phyloP scores from a whole-genome alignment of 2,113 vertebrate genomes.

The Callospermophilus lateralis region DNA sequence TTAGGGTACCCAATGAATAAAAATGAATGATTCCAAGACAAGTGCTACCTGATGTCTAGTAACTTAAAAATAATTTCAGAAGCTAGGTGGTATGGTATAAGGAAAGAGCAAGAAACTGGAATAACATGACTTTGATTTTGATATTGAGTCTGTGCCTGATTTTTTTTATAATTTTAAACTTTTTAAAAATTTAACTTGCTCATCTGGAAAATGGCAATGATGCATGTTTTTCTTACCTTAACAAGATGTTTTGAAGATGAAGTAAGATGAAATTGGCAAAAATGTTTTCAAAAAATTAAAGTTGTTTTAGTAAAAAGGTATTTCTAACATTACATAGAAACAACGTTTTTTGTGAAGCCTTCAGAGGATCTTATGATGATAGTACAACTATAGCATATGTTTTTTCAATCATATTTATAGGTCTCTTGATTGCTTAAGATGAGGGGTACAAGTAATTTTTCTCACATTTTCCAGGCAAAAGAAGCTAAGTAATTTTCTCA shows the following conservation, averaged over 20 bases:
- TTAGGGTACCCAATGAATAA: background rate
- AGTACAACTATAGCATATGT: background rate
- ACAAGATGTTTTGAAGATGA: background rate
- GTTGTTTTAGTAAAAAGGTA: background rate
- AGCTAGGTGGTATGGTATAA: background rate
- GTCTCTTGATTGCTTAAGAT: background rate
- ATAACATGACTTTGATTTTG: background rate
- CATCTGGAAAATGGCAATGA: slow-evolving; percentile 5
- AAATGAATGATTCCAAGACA: background rate
- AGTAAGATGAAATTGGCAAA: background rate
- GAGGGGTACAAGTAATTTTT: background rate
- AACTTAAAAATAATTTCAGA: background rate
- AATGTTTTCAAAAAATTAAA: slow-evolving; percentile 10
- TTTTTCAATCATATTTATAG: background rate
- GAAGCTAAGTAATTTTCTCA: background rate
- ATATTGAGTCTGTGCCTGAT: background rate
- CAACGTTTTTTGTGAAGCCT: background rate
- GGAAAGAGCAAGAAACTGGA: background rate
- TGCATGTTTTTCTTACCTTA: background rate
- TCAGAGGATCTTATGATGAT: background rate
- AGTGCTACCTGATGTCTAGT: background rate
- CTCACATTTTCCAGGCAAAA: background rate
- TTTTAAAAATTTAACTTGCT: slow-evolving; percentile 17
- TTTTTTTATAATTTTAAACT: background rate
- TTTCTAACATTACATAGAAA: slow-evolving; percentile 32